phyloP scores from a whole-genome alignment of 2,113 vertebrate genomes.

The Enhydra lutris region DNA sequence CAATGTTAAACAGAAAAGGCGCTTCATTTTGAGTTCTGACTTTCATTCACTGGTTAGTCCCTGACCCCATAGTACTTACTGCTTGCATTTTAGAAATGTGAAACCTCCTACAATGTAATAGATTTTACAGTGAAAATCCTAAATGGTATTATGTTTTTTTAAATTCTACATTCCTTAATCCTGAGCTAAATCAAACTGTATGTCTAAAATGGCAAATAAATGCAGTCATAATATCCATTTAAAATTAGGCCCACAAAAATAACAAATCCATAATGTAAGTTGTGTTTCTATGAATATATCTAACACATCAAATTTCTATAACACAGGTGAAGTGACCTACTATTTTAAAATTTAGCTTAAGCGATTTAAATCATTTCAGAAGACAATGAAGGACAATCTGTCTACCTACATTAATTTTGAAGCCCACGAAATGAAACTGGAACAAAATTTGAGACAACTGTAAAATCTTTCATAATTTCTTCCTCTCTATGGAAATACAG shows the following conservation, averaged over 20 bases:
- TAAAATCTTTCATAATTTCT: background rate
- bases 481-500: background rate
- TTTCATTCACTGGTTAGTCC: slow-evolving; percentile 83
- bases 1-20: slow-evolving; percentile 78
- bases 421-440: slow-evolving; percentile 19
- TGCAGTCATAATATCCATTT: slow-evolving; percentile 32
- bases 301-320: slow-evolving; percentile 2
- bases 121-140: slow-evolving; percentile 20
- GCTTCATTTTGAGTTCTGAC: slow-evolving; percentile 83
- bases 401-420: slow-evolving; percentile 22
- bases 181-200: slow-evolving; percentile 47
- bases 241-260: slow-evolving; percentile 43
- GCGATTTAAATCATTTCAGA: slow-evolving; percentile 70
- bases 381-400: background rate
- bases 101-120: slow-evolving; percentile 49
- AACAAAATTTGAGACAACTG: slow-evolving; percentile 68
- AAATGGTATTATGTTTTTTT: slow-evolving; percentile 27
- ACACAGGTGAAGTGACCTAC: background rate
- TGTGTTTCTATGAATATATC: background rate
- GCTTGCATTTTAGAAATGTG: slow-evolving; percentile 69
- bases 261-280: background rate
- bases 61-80: slow-evolving; percentile 78
- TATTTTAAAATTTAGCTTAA: slow-evolving; percentile 61
- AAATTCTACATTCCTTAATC: background rate
- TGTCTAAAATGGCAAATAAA: slow-evolving; percentile 58